Evolutionary conservation across 2,797 vertebrate species (phyloP), one percentile per base, ranked within the genome.

Genomic region (Pangasius krempfi): DNA sequence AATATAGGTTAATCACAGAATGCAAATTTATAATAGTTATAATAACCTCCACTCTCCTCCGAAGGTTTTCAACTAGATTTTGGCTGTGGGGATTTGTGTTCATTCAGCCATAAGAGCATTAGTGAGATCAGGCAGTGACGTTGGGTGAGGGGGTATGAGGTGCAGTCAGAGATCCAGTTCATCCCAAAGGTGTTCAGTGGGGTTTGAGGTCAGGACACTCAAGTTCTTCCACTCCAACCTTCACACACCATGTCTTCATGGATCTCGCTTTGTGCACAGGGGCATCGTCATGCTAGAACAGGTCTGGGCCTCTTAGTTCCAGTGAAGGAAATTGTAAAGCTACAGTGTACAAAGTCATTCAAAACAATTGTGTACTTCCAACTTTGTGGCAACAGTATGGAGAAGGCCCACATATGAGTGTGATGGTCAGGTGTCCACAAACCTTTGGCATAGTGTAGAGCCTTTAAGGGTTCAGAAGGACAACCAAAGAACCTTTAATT

Each of bases 1-100:
- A 27, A 47, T 78, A 78, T 52, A 18, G 27, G 25, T 78, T n/a
- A 78, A 78, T 78, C 27, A 78, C 75, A 52, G 75, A n/a, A 78
- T 78, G 25, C 44, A 27, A 13, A 18, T 44, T 44, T 73, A 44
- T 54, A 40, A 40, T 40, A 40, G 40, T 40, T 40, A 40, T 40
- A 40, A 40, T 40, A 56, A 0, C 14, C 14, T 20, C 3, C 52
- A 10, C 0, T 80, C n/a, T 54, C 33, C n/a, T 79, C 8, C 47
- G 47, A 47, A 47, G 47, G 47, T 9, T 47, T 47, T 47, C 47
- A 6, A 47, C 47, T 47, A 47, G 47, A 47, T 47, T 47, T 0
- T 47, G 47, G 44, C 44, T 47, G 44, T 44, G 4, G 5, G 20
- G 37, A 22, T 72, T 68, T 68, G 33, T 13, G 33, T 13, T 13